Evolutionary conservation across 2,888 invertebrate species (phyloP).

Genomic region (Idaea dimidiata): DNA sequence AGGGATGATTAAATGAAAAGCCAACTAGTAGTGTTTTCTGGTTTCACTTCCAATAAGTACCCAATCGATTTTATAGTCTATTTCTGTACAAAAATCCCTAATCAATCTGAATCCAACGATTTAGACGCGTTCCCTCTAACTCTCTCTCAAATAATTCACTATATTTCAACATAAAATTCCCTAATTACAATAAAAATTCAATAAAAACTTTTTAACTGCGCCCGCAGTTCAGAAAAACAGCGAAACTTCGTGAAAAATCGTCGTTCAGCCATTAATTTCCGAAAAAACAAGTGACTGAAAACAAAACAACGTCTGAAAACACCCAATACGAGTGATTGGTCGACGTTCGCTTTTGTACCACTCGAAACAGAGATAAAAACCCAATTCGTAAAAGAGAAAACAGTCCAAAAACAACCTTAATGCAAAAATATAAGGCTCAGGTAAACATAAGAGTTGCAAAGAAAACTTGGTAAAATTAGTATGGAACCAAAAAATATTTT

Average conservation of each 20-base stretch:
- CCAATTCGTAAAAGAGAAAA: neutral
- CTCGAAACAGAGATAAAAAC: neutral
- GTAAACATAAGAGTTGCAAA: neutral
- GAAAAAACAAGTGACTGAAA: conserved; percentile 27
- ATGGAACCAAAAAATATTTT: neutral
- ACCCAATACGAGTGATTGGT: neutral
- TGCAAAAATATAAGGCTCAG: neutral
- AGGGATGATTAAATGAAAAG: no score
- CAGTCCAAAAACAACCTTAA: neutral
- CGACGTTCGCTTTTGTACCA: neutral
- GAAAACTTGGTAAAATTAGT: neutral
- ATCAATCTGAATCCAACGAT: no score
- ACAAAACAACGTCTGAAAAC: conserved; percentile 12
- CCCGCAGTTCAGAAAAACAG: neutral
- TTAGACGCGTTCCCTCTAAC: no score
- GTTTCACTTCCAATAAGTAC: no score
- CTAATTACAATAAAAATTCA: neutral
- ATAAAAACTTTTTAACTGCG: neutral
- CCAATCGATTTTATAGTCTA: no score
- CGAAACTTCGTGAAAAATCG: conserved; percentile 17
- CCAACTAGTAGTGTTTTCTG: no score
- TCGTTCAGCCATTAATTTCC: conserved; percentile 24
- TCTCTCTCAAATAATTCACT: neutral
- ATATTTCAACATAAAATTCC: neutral
- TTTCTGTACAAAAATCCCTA: no score